phyloP scores from a whole-genome alignment of 2,113 vertebrate genomes.

The Albula goreensis region DNA sequence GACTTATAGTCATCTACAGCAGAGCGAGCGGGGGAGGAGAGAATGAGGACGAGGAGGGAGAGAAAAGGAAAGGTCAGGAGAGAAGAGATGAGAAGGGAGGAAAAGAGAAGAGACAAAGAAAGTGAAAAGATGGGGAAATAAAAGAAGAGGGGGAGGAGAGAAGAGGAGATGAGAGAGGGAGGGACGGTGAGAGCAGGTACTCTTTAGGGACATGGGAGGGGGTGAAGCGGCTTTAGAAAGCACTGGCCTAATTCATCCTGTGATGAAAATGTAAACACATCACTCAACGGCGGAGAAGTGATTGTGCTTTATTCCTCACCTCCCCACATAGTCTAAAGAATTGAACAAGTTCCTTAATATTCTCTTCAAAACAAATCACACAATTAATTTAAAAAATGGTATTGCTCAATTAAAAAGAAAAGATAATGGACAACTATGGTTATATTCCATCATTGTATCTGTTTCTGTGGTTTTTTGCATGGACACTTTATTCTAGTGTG shows the following conservation, averaged over 20 bases:
- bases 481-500: not conserved
- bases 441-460: not conserved
- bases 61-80: not conserved
- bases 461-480: not conserved
- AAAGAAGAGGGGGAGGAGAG: not conserved
- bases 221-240: not conserved
- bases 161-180: not conserved
- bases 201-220: not conserved
- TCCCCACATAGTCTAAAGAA: not conserved
- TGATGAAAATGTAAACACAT: not conserved
- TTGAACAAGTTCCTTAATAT: no score
- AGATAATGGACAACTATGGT: not conserved
- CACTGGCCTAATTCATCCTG: not conserved
- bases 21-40: not conserved
- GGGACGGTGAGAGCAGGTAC: not conserved
- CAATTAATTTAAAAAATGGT: not conserved
- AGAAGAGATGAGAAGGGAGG: not conserved
- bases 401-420: not conserved
- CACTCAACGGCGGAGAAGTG: not conserved
- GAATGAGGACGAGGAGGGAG: not conserved
- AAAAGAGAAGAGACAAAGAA: not conserved
- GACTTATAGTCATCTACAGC: constrained; percentile 86
- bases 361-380: no score
- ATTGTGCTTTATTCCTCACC: not conserved
- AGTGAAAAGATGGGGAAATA: not conserved